These are phyloP conservation scores for Dicyrtoma fusca DNA, from an alignment of 2,888 invertebrate species.

Conservation along the genomic window DNA sequence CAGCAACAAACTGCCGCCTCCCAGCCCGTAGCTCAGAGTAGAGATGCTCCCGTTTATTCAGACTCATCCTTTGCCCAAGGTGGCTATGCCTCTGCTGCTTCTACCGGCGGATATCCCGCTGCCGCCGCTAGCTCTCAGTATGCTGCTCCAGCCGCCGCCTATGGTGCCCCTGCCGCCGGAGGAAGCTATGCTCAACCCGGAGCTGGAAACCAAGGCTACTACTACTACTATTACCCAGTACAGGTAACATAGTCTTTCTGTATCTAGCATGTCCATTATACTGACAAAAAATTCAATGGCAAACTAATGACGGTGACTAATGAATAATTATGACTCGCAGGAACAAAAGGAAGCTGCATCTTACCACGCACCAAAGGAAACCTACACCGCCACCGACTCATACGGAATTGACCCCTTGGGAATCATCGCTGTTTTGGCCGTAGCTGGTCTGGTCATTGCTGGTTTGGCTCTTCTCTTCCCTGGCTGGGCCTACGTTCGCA, in stretches of 20 bases:
- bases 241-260: conserved; percentile 43
- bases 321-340: conserved; percentile 29
- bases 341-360: conserved; percentile 53
- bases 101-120: conserved; percentile 41
- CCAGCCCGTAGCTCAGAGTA: conserved; percentile 53
- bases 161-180: conserved; percentile 43
- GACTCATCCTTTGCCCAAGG: conserved; percentile 44
- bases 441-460: conserved; percentile 56
- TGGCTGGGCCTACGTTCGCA: conserved; percentile 57
- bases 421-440: conserved; percentile 56
- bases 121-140: conserved; percentile 44
- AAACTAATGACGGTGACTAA: no score
- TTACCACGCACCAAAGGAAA: conserved; percentile 52
- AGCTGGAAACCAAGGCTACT: conserved; percentile 54
- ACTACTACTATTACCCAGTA: conserved; percentile 57
- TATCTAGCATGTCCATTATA: no score
- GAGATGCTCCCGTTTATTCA: conserved; percentile 55
- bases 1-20: conserved; percentile 41
- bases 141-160: conserved; percentile 30
- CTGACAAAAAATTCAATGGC: no score
- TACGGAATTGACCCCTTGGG: conserved; percentile 57
- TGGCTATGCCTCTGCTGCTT: conserved; percentile 40
- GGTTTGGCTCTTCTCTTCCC: conserved; percentile 57
- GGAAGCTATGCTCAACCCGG: conserved; percentile 40
- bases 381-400: conserved; percentile 55